A percentile compares a stretch with the other conserved stretches of the same genome.
Evolutionary conservation across 2,888 invertebrate species (phyloP).

Genomic region (Eupeodes luniger): DNA sequence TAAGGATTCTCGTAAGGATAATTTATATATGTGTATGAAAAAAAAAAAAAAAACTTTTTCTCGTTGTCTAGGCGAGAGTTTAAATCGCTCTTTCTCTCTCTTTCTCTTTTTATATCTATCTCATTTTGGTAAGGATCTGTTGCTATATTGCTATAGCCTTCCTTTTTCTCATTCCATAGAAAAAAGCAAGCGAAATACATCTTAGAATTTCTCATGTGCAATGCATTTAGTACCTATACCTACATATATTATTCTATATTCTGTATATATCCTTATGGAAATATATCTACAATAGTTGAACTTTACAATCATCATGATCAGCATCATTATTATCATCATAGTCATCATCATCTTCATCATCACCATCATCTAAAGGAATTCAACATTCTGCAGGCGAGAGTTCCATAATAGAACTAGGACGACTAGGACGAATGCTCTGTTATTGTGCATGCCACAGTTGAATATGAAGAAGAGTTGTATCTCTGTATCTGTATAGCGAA

Average conservation of each 20-base stretch:
- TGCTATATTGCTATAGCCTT: slow-evolving; percentile 34
- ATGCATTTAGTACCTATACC: slow-evolving; percentile 52
- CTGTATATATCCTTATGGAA: slow-evolving; percentile 71
- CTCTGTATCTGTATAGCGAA: not conserved
- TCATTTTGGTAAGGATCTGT: slow-evolving; percentile 38
- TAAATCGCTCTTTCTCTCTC: slow-evolving; percentile 1
- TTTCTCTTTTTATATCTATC: not conserved
- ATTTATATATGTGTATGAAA: slow-evolving; percentile 79
- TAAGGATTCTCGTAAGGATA: slow-evolving; percentile 84
- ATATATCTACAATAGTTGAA: slow-evolving; percentile 76
- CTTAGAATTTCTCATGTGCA: slow-evolving; percentile 67
- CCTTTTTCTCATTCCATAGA: slow-evolving; percentile 6
- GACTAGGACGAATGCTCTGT: slow-evolving; percentile 50
- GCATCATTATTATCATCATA: slow-evolving; percentile 28
- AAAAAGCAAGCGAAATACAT: slow-evolving; percentile 25
- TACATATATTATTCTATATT: slow-evolving; percentile 36
- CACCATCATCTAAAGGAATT: slow-evolving; percentile 52
- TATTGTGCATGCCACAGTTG: slow-evolving; percentile 55
- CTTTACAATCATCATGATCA: slow-evolving; percentile 75
- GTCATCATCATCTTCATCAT: slow-evolving; percentile 53
- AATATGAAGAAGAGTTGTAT: not conserved
- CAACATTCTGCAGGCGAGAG: slow-evolving; percentile 47
- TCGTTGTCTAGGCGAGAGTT: slow-evolving; percentile 60
- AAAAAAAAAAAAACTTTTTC: slow-evolving; percentile 82
- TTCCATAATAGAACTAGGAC: slow-evolving; percentile 51